Conservation (phyloP, 2,113 vertebrate genomes). For the Tursiops truncatus region DNA sequence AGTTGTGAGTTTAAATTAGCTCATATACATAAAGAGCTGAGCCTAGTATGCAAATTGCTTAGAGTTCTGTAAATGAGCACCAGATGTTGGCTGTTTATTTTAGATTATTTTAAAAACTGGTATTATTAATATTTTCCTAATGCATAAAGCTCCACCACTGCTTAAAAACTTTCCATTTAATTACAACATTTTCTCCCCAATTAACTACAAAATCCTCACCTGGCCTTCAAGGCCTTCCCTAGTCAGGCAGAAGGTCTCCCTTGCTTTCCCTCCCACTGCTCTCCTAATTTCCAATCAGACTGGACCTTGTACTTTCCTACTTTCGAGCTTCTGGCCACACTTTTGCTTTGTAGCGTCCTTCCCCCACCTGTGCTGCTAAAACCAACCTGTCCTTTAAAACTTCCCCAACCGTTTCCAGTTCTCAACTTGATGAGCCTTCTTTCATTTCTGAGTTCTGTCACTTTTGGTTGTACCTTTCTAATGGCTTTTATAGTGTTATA, state of each 20-base stretch:
- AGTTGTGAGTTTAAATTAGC: background rate
- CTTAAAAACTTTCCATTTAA: conserved; percentile 14
- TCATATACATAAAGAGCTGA: background rate
- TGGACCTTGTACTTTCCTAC: conserved; percentile 23
- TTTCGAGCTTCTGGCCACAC: background rate
- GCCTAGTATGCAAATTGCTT: background rate
- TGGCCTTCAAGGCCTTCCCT: background rate
- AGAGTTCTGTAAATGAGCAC: background rate
- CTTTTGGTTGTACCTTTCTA: background rate
- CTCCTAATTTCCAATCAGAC: background rate
- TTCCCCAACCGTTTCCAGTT: background rate
- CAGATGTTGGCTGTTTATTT: conserved; percentile 25
- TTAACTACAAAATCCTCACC: background rate
- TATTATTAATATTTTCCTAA: conserved; percentile 2
- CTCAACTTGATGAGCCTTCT: background rate
- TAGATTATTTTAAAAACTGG: conserved; percentile 29
- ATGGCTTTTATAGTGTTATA: background rate
- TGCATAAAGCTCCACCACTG: background rate
- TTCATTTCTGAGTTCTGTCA: background rate
- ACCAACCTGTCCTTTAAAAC: background rate
- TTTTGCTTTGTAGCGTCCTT: background rate
- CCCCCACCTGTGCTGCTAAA: background rate
- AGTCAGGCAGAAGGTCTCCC: background rate
- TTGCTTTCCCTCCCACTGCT: background rate
- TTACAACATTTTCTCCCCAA: conserved; percentile 22